Conservation (phyloP, 2,113 vertebrate genomes). For the Paratilapia polleni region DNA sequence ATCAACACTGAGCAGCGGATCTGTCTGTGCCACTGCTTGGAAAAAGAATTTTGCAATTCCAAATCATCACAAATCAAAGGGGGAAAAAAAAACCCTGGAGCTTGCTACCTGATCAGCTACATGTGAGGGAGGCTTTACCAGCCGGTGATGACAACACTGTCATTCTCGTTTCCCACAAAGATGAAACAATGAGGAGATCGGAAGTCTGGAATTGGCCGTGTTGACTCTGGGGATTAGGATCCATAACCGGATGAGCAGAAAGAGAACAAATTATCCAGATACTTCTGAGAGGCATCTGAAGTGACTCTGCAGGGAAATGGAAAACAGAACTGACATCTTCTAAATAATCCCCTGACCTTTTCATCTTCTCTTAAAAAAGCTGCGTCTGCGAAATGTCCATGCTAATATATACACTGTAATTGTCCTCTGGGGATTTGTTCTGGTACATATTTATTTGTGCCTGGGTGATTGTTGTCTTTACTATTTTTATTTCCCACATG, state of each 20-base stretch:
- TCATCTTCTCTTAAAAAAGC: slow-evolving; percentile 53
- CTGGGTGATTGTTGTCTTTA: slow-evolving; percentile 36
- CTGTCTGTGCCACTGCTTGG: not conserved
- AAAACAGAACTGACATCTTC: slow-evolving; percentile 33
- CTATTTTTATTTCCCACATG: slow-evolving; percentile 51
- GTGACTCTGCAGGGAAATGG: not conserved
- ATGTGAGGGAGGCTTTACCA: not conserved
- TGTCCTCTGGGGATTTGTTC: slow-evolving; percentile 17
- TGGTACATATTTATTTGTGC: slow-evolving; percentile 55
- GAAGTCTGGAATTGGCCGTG: slow-evolving; percentile 55
- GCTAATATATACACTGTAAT: not conserved
- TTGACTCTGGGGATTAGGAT: slow-evolving; percentile 72
- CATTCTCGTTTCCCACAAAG: slow-evolving; percentile 51
- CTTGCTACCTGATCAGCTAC: slow-evolving; percentile 23
- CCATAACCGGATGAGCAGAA: slow-evolving; percentile 55
- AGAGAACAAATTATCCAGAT: slow-evolving; percentile 39
- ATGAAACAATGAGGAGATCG: slow-evolving; percentile 40
- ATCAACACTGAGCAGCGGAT: not conserved
- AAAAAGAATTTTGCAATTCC: not conserved
- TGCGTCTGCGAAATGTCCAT: not conserved
- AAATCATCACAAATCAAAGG: not conserved
- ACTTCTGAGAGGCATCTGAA: slow-evolving; percentile 50
- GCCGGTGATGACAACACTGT: slow-evolving; percentile 60
- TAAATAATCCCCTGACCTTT: slow-evolving; percentile 49
- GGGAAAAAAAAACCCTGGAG: not conserved